Evolutionary conservation across 2,797 vertebrate species (phyloP).

Genomic region (Picus viridis): DNA sequence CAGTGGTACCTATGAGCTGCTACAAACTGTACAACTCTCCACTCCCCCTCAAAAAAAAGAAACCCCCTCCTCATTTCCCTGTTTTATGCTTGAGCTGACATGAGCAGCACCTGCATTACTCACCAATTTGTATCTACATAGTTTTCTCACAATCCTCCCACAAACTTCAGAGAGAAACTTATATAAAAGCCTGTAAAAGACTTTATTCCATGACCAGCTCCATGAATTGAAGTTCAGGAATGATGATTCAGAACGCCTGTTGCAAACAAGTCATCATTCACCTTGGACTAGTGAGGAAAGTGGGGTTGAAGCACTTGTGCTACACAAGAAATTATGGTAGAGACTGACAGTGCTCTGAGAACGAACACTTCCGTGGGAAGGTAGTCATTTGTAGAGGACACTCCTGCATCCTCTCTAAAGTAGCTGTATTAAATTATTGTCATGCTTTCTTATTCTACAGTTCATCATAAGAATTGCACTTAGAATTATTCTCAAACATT

Average conservation of each 20-base stretch:
- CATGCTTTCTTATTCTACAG: constrained; percentile 12
- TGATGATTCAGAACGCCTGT: not conserved
- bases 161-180: not conserved
- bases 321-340: not conserved
- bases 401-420: not conserved
- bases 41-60: not conserved
- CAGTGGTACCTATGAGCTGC: not conserved
- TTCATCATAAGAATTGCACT: constrained; percentile 4
- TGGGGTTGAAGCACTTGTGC: not conserved
- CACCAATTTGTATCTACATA: rapidly evolving
- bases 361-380: not conserved
- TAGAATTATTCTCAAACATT: constrained; percentile 54
- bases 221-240: not conserved
- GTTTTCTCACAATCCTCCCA: not conserved
- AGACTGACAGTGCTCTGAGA: not conserved
- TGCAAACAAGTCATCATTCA: not conserved
- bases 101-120: not conserved
- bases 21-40: not conserved
- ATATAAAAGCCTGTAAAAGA: not conserved
- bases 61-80: not conserved
- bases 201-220: not conserved
- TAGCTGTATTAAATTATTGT: constrained; percentile 11
- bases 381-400: not conserved
- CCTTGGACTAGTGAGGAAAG: not conserved
- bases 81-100: not conserved